These are phyloP conservation scores for Trypoxylon attenuatum DNA, from an alignment of 2,888 invertebrate genomes.

Conservation along the genomic window DNA sequence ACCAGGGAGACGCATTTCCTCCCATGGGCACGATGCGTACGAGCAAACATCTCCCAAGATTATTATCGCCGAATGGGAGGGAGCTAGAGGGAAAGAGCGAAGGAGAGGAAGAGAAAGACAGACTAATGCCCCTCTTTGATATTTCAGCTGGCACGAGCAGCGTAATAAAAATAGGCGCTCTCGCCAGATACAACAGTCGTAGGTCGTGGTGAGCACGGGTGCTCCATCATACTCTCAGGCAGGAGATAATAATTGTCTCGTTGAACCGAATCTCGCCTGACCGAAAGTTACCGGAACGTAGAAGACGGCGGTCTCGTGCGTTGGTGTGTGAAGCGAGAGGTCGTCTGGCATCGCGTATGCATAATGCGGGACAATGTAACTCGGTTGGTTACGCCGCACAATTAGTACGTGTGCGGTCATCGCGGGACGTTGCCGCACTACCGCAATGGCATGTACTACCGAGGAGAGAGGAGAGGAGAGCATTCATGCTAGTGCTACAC, in stretches of 20 bases:
- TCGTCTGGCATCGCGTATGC: constrained; percentile 38
- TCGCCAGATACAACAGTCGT: no score
- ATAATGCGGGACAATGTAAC: constrained; percentile 61
- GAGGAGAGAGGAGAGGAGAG: neutral
- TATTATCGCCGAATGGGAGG: neutral
- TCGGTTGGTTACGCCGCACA: constrained; percentile 56
- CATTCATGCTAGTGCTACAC: no score
- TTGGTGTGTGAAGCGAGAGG: neutral
- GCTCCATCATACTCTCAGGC: neutral
- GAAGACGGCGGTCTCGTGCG: neutral
- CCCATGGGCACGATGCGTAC: constrained; percentile 17
- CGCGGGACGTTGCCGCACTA: constrained; percentile 33
- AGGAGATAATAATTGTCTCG: neutral
- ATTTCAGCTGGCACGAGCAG: neutral
- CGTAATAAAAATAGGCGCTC: neutral
- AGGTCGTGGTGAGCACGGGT: neutral
- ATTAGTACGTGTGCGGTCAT: constrained; percentile 60
- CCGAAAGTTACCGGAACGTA: neutral
- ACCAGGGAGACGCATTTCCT: neutral
- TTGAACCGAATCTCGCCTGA: neutral
- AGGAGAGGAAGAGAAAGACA: constrained; percentile 8
- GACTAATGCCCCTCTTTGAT: constrained; percentile 9
- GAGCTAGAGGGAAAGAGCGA: neutral
- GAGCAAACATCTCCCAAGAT: constrained; percentile 9
- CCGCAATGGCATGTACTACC: constrained; percentile 10